Percentiles rank a stretch among this genome's conserved stretches.
phyloP scores from a whole-genome alignment of 53 echinoderm and acorn worm species.

The Astropecten irregularis region DNA sequence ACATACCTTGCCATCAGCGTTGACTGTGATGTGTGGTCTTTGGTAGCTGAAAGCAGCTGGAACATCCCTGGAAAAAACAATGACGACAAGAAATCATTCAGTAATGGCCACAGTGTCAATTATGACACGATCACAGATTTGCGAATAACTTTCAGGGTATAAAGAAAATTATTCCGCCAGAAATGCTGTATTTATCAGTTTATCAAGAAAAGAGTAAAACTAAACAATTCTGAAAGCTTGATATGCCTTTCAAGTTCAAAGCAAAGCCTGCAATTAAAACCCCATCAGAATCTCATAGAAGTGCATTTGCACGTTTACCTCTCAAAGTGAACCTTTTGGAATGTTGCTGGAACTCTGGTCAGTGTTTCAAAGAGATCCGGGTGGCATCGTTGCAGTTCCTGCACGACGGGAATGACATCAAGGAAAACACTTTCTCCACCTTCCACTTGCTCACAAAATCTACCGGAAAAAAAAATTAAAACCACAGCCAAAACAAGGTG shows the following conservation, averaged over 20 bases:
- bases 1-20: slow-evolving; percentile 72
- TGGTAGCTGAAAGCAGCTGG: slow-evolving; percentile 86
- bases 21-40: slow-evolving; percentile 83
- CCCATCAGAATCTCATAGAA: no score
- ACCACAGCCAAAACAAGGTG: neutral
- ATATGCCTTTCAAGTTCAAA: no score
- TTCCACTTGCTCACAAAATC: slow-evolving; percentile 68
- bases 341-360: slow-evolving; percentile 83
- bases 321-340: slow-evolving; percentile 95
- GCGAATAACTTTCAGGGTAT: no score
- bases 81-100: no score
- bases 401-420: slow-evolving; percentile 68
- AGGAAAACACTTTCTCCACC: slow-evolving; percentile 91
- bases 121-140: no score
- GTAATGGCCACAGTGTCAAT: no score
- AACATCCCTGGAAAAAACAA: slow-evolving; percentile 55
- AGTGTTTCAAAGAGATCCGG: slow-evolving; percentile 85
- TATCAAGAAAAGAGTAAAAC: no score
- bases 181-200: no score
- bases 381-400: slow-evolving; percentile 60
- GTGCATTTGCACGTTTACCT: slow-evolving; percentile 55
- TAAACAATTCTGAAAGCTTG: no score
- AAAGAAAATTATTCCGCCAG: no score
- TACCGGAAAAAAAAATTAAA: slow-evolving; percentile 9
- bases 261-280: no score